Evolutionary conservation across 2,797 vertebrate genomes (phyloP).

Genomic region (Neoniphon sammara): DNA sequence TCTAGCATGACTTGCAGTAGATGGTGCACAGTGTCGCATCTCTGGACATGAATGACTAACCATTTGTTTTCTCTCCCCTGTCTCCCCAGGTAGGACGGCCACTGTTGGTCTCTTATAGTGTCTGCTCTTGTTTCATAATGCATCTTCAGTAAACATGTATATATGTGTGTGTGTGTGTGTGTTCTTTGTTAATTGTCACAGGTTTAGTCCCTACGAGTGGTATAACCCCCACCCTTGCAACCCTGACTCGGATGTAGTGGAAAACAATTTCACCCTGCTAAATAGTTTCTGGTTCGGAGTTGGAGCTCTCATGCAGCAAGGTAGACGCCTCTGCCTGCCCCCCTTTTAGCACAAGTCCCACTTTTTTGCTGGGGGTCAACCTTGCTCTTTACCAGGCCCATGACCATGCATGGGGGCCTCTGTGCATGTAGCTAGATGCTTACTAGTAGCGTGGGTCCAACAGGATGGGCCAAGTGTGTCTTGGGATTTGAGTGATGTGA

Average conservation of each 20-base stretch:
- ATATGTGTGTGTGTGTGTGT: conserved; percentile 69
- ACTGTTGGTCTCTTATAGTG: conserved; percentile 45
- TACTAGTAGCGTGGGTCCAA: conserved; percentile 52
- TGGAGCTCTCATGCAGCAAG: conserved; percentile 99
- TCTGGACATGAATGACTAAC: conserved; percentile 77
- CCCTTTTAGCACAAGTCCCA: conserved; percentile 91
- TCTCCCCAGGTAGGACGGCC: conserved; percentile 85
- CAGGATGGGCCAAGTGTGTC: conserved; percentile 45
- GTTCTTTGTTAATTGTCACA: conserved; percentile 90
- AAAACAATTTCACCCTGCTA: conserved; percentile 99
- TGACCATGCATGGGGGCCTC: conserved; percentile 96
- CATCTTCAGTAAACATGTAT: conserved; percentile 58
- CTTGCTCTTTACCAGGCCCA: conserved; percentile 85
- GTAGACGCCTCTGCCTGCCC: conserved; percentile 98
- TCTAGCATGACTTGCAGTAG: conserved; percentile 16
- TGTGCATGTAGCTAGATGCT: conserved; percentile 92
- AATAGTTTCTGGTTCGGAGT: conserved; percentile 99
- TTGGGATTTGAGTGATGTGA: conserved; percentile 45
- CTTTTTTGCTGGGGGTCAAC: conserved; percentile 96
- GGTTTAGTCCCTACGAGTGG: conserved; percentile 99
- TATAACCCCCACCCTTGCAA: conserved; percentile 99
- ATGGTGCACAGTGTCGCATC: background rate
- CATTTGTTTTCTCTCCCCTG: conserved; percentile 84
- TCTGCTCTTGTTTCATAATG: conserved; percentile 36
- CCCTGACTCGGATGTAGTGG: conserved; percentile 99